phyloP scores from a whole-genome alignment of 2,113 vertebrate genomes.

The Delphinapterus leucas region DNA sequence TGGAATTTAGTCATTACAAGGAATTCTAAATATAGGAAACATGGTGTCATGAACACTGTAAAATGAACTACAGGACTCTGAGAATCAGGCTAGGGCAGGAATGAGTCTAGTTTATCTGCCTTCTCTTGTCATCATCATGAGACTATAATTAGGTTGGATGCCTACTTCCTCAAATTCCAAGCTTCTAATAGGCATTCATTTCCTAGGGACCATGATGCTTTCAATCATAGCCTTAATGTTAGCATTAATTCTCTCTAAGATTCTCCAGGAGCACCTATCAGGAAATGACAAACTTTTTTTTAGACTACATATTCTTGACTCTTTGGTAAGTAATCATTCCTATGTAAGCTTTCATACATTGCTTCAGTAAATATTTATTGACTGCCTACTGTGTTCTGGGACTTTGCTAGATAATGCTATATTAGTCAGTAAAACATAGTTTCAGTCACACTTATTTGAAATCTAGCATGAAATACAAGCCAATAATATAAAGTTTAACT shows the following conservation, averaged over 20 bases:
- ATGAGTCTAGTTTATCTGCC: background rate
- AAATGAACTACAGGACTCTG: background rate
- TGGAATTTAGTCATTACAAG: background rate
- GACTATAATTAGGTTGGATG: background rate
- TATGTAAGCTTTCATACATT: background rate
- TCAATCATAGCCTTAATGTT: background rate
- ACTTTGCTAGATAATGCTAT: constrained; percentile 3
- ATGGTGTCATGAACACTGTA: background rate
- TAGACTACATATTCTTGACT: background rate
- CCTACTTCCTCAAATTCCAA: background rate
- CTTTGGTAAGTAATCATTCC: background rate
- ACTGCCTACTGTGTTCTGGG: background rate
- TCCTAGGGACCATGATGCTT: background rate
- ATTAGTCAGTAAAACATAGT: background rate
- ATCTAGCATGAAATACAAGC: background rate
- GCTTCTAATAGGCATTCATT: background rate
- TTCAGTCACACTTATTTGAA: background rate
- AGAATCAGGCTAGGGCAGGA: background rate
- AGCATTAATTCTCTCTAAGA: background rate
- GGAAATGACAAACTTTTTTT: background rate
- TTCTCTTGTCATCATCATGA: background rate
- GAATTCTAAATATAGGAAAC: background rate
- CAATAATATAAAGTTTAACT: constrained; percentile 1
- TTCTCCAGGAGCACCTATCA: background rate
- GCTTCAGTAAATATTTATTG: background rate